Evolutionary conservation across 1,140 invertebrate species (phyloP).

Genomic region (Polypedilum pembai): DNA sequence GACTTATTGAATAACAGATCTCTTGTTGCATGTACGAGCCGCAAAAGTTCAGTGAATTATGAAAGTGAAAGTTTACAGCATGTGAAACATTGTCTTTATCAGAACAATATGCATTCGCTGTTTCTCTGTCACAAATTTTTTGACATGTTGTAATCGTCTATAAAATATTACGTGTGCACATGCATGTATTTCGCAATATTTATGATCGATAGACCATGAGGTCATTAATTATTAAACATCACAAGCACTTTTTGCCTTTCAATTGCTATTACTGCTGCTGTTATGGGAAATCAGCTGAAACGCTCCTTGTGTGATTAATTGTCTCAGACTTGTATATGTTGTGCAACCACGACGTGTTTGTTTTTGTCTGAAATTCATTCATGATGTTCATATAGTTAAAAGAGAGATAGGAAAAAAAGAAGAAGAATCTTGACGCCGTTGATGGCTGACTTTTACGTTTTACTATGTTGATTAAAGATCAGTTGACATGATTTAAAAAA

Average conservation of each 20-base stretch:
- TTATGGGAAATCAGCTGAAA: constrained; percentile 10
- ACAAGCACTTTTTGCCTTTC: background rate
- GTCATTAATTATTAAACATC: constrained; percentile 13
- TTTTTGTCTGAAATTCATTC: background rate
- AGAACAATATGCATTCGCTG: background rate
- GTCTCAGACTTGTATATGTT: background rate
- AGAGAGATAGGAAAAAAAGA: background rate
- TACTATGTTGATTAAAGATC: background rate
- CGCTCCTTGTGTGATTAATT: background rate
- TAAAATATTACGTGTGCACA: background rate
- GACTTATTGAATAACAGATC: background rate
- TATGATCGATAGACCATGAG: constrained; percentile 6
- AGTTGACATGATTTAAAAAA: background rate
- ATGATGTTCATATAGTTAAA: background rate
- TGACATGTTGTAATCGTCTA: background rate
- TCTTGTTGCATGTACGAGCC: background rate
- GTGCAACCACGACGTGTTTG: background rate
- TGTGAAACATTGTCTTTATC: background rate
- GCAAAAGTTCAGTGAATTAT: background rate
- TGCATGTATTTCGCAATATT: constrained; percentile 11
- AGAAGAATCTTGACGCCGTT: constrained; percentile 1
- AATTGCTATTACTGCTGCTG: background rate
- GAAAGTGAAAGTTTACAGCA: constrained; percentile 4
- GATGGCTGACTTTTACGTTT: background rate
- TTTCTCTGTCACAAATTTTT: background rate